Evolutionary conservation across 2,888 invertebrate genomes (phyloP).

Genomic region (Oscheius onirici): DNA sequence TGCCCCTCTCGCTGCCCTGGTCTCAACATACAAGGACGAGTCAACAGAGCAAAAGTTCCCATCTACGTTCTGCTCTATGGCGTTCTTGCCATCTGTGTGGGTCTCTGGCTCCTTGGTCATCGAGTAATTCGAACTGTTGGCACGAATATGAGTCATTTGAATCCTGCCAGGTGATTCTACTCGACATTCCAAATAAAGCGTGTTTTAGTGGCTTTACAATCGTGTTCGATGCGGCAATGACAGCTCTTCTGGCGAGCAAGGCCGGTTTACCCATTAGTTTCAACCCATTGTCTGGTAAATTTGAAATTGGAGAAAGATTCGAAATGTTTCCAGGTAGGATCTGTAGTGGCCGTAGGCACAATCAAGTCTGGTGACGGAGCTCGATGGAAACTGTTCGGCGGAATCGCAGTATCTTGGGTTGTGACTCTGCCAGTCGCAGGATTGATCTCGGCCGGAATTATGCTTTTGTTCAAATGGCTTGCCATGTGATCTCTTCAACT

Average conservation of each 20-base stretch:
- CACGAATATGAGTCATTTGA: constrained; percentile 93
- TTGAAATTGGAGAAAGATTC: not conserved
- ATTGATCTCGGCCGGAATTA: constrained; percentile 59
- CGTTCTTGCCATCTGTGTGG: constrained; percentile 91
- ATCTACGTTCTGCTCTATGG: constrained; percentile 90
- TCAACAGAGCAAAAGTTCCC: constrained; percentile 77
- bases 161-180: constrained; percentile 85
- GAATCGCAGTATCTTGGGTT: constrained; percentile 87
- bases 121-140: constrained; percentile 95
- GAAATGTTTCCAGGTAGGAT: constrained; percentile 76
- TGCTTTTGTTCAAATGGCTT: constrained; percentile 54
- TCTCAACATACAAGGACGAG: constrained; percentile 88
- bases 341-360: constrained; percentile 93
- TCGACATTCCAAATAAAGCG: not conserved
- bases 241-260: constrained; percentile 93
- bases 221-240: constrained; percentile 92
- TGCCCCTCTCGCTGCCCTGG: constrained; percentile 92
- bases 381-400: constrained; percentile 77
- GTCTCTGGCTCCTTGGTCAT: constrained; percentile 94
- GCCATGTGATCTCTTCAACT: too few relatives aligned
- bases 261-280: constrained; percentile 93
- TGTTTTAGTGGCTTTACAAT: constrained; percentile 88
- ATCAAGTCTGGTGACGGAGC: constrained; percentile 78
- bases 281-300: constrained; percentile 94
- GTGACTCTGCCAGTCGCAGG: constrained; percentile 86